Base-by-base conservation (phyloP, 2,113 vertebrate species). In the Empidonax alnorum region DNA sequence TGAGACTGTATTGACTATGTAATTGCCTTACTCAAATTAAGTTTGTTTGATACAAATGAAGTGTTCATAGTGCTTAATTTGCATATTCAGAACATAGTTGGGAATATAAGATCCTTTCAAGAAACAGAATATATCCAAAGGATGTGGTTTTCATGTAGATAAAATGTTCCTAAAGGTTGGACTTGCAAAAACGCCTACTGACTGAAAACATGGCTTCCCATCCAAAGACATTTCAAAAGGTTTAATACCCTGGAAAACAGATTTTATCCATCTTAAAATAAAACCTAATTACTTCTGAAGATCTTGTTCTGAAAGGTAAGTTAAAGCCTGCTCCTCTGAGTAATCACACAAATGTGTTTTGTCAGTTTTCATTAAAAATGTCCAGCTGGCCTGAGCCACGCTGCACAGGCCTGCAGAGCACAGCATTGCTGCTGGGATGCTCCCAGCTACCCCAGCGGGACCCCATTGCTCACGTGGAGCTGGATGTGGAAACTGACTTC, bases 361-460 rank as follows among this genome's bases (percentile, higher is more conserved):
- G 61, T 65, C 47, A 77, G 35, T 42, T 89, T 56, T 78, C 69
- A 67, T 22, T 49, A 30, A 30, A 86, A 21, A 4, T 1, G 18
- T 62, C 58, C 44, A 79, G 59, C 79, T 67, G 76, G 37, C 25
- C 25, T 5, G 42, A 62, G 50, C 56, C 9, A 14, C 18, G 39
- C 27, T 6, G 42, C 35, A 6, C 0, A 10, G 49, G 27, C 47
- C 33, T 0, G 2, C 39, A 3, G 89, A 84, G 28, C 68, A 31
- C 3, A 9, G 33, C 59, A 12, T 3, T 3, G 16, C 58, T 0
- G 3, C 69, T 35, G 65, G 21, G 39, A 75, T 15, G 2, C 19
- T 78, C n/a, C 65, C 19, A 50, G 49, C 0, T 0, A 89, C 9
- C 41, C 61, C 63, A 1, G 33, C 0, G 2, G 59, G 88, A 22